Percentiles rank a stretch among this genome's conserved stretches.
These are phyloP conservation scores for Lepisosteus osseus DNA, from an alignment of 2,113 vertebrate genomes.

Conservation along the genomic window DNA sequence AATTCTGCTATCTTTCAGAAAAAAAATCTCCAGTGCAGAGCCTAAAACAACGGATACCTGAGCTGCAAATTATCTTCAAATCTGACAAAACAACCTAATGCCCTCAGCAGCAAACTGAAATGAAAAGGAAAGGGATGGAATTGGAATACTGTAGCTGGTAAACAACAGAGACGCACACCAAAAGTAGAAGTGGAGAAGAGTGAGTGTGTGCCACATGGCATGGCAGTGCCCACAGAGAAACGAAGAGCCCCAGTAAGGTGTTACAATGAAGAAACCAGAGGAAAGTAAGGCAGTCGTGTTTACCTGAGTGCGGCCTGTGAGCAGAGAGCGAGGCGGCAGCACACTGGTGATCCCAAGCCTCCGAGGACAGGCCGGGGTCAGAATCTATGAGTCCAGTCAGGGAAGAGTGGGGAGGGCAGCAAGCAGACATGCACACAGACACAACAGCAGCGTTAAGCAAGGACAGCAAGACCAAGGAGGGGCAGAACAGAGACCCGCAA, in stretches of 20 bases:
- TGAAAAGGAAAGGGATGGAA: neutral
- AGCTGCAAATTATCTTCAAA: too few relatives aligned
- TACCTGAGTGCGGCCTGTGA: neutral
- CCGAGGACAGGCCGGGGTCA: constrained; percentile 10
- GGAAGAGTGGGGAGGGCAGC: neutral
- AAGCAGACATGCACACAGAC: neutral
- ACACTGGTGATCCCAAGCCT: constrained; percentile 14
- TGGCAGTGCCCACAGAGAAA: neutral
- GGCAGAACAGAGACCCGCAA: neutral
- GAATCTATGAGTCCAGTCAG: constrained; percentile 15
- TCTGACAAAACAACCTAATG: neutral
- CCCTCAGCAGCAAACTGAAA: neutral
- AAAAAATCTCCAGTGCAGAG: neutral
- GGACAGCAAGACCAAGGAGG: neutral
- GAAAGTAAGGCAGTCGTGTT: constrained; percentile 5
- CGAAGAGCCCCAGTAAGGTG: neutral
- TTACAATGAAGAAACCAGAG: neutral
- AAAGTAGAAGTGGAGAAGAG: constrained; percentile 6
- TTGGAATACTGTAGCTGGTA: neutral
- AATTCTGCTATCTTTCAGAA: too few relatives aligned
- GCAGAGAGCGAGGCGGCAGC: rapidly evolving
- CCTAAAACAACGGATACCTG: too few relatives aligned
- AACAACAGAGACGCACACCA: constrained; percentile 11
- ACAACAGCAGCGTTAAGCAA: neutral
- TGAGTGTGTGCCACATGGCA: constrained; percentile 13